Evolutionary conservation across 2,797 vertebrate genomes (phyloP).

Genomic region (Setipinna tenuifilis): DNA sequence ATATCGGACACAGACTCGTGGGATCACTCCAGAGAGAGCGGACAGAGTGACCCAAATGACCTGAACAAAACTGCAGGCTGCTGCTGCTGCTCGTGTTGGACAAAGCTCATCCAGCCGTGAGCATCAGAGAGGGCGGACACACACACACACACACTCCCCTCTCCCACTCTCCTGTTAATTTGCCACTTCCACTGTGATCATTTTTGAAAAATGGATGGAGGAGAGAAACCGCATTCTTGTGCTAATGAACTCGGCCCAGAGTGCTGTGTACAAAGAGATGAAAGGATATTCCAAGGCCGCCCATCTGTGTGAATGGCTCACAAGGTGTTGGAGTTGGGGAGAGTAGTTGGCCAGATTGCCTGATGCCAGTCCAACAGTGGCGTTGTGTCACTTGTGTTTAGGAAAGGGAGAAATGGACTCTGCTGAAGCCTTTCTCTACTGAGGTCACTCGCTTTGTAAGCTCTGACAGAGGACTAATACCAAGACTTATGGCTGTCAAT

Average conservation of each 20-base stretch:
- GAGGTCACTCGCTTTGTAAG: constrained; percentile 12
- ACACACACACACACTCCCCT: neutral
- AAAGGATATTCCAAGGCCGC: constrained; percentile 14
- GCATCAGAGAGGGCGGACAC: neutral
- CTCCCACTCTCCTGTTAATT: neutral
- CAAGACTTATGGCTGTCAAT: constrained; percentile 4
- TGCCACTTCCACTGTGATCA: constrained; percentile 13
- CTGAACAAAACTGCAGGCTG: constrained; percentile 48
- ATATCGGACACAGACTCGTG: constrained; percentile 42
- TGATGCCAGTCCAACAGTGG: neutral
- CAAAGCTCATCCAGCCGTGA: constrained; percentile 10
- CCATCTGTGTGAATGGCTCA: neutral
- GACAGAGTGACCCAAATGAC: constrained; percentile 50
- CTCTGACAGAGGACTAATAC: neutral
- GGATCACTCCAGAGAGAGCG: constrained; percentile 30
- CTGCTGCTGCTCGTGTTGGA: constrained; percentile 57
- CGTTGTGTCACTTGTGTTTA: neutral
- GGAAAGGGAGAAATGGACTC: neutral
- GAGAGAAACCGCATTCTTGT: neutral
- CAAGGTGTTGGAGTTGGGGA: neutral
- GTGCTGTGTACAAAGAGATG: constrained; percentile 6
- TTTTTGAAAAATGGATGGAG: neutral
- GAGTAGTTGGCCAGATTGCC: constrained; percentile 1
- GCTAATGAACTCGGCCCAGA: neutral
- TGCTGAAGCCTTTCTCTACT: neutral